These are phyloP conservation scores for Lypha dubia DNA, from an alignment of 2,888 invertebrate species.

Conservation along the genomic window DNA sequence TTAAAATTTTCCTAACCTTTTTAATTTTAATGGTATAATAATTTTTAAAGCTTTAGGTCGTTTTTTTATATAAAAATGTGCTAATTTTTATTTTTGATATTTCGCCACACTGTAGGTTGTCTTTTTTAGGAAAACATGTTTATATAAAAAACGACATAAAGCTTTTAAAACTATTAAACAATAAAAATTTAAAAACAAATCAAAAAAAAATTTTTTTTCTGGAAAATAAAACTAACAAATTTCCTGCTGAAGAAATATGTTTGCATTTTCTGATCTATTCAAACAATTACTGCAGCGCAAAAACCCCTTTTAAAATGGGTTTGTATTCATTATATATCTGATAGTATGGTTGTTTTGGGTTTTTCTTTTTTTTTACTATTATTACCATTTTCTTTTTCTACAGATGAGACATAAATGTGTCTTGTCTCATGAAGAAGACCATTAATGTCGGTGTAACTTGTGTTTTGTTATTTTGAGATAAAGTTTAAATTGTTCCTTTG, in stretches of 20 bases:
- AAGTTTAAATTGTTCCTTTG: constrained; percentile 66
- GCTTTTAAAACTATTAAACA: no score
- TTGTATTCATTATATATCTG: constrained; percentile 10
- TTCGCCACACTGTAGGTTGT: no score
- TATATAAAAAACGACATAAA: no score
- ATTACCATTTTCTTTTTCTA: constrained; percentile 12
- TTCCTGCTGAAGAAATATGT: not conserved
- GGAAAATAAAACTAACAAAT: not conserved
- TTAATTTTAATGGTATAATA: no score
- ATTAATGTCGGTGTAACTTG: constrained; percentile 68
- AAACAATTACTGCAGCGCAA: constrained; percentile 49
- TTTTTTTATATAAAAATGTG: no score
- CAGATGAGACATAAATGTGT: constrained; percentile 55
- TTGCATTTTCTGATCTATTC: not conserved
- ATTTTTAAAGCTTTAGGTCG: no score
- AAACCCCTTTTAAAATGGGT: constrained; percentile 23
- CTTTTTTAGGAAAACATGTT: no score
- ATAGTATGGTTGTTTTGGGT: constrained; percentile 13
- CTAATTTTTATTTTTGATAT: no score
- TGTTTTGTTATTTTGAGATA: constrained; percentile 57
- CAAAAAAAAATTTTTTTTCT: not conserved
- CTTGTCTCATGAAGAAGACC: constrained; percentile 56
- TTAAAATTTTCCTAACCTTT: no score
- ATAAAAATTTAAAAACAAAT: no score
- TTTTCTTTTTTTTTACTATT: no score